Base-by-base conservation (phyloP, 2,797 vertebrate species). In the Gallinago stenura region DNA sequence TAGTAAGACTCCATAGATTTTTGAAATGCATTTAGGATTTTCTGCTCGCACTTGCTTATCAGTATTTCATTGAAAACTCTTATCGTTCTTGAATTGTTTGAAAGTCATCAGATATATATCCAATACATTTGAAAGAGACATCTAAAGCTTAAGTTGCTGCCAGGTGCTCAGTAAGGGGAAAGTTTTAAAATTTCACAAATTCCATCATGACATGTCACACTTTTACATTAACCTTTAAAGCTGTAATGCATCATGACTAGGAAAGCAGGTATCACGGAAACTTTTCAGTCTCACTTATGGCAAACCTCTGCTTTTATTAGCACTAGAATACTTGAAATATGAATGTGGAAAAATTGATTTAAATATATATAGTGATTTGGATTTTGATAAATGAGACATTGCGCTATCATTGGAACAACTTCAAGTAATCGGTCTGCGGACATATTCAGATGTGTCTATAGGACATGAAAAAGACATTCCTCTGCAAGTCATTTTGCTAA, bases 41-140 rank as follows among this genome's bases (percentile, higher is more conserved):
- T 61, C 43, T 83, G 33, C 20, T 94, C 26, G 46, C 26, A 65
- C 65, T 86, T 89, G n/a, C 65, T 90, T 71, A 88, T 62, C 79
- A 31, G 12, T 41, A 25, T 65, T 94, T 61, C 31, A 75, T 46
- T 86, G 72, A 86, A 93, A 77, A 83, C n/a, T 66, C n/a, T 31
- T 56, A 86, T 61, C 15, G 41, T 71, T 69, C 94, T 58, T 73
- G 2, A 89, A 85, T 94, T 91, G 53, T 87, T 94, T 88, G 61
- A 73, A 95, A 91, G 83, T 76, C 77, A 84, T 84, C 92, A 95
- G 69, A 76, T 83, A 83, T 35, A 51, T n/a, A 91, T 25, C 22
- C 48, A 91, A 75, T 61, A 57, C 10, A 61, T 86, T 80, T 83
- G 43, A 78, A 69, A 86, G 64, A 86, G 73, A 81, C 37, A 68